A percentile compares a stretch with the other conserved stretches of the same genome.
Conservation (phyloP, 2,797 vertebrate genomes). For the Malacoraja senta region DNA sequence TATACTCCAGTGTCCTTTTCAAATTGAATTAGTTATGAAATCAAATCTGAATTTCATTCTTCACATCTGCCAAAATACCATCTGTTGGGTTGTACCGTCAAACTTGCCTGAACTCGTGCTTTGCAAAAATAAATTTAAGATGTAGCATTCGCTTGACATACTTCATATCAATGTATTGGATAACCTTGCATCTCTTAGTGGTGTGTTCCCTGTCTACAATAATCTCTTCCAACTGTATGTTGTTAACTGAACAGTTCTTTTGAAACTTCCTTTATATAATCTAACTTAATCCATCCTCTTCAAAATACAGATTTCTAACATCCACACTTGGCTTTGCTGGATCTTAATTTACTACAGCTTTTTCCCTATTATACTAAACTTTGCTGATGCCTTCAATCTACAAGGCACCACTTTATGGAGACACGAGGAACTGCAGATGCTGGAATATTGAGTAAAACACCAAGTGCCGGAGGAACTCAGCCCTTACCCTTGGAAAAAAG, state of each 20-base stretch:
- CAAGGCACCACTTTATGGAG: no score
- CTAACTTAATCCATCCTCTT: background rate
- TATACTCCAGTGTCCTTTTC: background rate
- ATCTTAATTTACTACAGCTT: background rate
- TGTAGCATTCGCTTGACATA: background rate
- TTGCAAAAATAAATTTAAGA: background rate
- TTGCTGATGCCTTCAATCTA: background rate
- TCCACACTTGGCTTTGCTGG: background rate
- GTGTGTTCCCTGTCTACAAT: background rate
- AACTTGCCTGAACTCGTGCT: background rate
- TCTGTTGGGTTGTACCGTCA: background rate
- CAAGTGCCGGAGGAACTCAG: no score
- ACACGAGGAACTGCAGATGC: no score
- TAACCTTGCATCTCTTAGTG: background rate
- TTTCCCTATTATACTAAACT: no score
- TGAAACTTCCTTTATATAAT: background rate
- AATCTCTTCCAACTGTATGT: background rate
- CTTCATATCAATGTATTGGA: background rate
- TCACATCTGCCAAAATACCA: background rate
- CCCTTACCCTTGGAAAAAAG: no score
- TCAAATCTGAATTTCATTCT: background rate
- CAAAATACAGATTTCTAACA: background rate
- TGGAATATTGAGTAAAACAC: no score
- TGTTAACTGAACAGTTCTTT: background rate
- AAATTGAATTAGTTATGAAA: background rate